Base-by-base conservation (phyloP, 2,888 invertebrate species). In the Philaethria dido region DNA sequence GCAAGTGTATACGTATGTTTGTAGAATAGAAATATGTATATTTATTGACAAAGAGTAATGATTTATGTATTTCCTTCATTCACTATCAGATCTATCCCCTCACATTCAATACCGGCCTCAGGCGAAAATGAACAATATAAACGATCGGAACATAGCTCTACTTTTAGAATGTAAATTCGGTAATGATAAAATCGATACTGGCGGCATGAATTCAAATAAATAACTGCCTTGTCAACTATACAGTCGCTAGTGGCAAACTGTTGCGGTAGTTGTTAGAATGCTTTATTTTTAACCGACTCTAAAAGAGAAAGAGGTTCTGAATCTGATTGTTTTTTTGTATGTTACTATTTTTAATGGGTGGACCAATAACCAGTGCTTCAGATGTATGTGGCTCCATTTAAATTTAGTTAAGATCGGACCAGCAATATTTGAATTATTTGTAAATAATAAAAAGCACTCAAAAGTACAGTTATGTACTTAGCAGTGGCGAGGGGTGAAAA, bases 141-240 rank as follows among this genome's bases (percentile, higher is more conserved):
- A n/a, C 57, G 39, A 57, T 57, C 42, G 42, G 22, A 57, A 57
- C 16, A n/a, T 20, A 55, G 39, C 39, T 42, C 42, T 42, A 57
- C 42, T 42, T 57, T 57, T 57, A 57, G 57, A 57, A 57, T 42
- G 57, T 57, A 57, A 22, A 57, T 57, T 57, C 22, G 57, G 57
- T 57, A 57, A 57, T 57, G 57, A 57, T 57, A 57, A 57, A 25
- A 57, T 57, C 55, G 39, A 39, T 57, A 57, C n/a, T 42, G 20
- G n/a, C 39, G 57, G 57, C 57, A 57, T 57, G 22, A 42, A 57
- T 42, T 42, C 42, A 22, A 22, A 57, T 57, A 57, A 57, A 57
- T 57, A 57, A 57, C 42, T 20, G n/a, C 22, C 57, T 22, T 57
- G 57, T 57, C 57, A 57, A 57, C 57, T 16, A 22, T 6, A 57